A percentile compares a stretch with the other conserved stretches of the same genome.
Evolutionary conservation across 2,797 vertebrate genomes (phyloP).

Genomic region (Crax fasciolata): DNA sequence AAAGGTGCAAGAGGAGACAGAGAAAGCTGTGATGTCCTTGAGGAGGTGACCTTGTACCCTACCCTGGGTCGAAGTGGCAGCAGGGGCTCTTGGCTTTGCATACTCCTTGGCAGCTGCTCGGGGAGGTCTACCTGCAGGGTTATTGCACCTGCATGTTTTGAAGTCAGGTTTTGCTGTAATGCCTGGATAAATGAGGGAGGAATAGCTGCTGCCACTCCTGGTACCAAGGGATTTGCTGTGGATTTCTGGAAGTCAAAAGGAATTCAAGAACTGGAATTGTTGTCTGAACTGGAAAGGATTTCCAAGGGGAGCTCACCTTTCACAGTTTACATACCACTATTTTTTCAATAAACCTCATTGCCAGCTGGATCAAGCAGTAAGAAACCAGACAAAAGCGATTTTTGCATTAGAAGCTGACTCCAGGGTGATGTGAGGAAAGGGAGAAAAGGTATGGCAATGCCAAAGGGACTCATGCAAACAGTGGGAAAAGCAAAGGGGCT

Average conservation of each 20-base stretch:
- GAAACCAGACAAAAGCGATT: not conserved
- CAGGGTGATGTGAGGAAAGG: accelerated
- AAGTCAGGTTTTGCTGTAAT: not conserved
- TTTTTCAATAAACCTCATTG: not conserved
- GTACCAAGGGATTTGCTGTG: not conserved
- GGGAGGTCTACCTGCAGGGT: not conserved
- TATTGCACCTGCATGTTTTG: not conserved
- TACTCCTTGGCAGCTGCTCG: accelerated
- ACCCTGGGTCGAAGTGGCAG: not conserved
- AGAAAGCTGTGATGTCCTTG: accelerated
- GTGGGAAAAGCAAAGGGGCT: accelerated
- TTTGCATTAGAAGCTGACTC: not conserved
- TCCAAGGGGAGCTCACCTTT: not conserved
- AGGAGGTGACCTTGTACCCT: not conserved
- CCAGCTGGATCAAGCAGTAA: not conserved
- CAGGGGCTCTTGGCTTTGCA: not conserved
- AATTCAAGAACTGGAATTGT: not conserved
- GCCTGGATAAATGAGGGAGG: not conserved
- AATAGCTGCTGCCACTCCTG: not conserved
- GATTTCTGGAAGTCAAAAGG: not conserved
- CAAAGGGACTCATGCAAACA: not conserved
- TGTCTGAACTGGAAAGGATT: not conserved
- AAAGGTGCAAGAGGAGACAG: not conserved
- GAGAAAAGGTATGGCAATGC: not conserved
- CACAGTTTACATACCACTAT: not conserved